A percentile compares a stretch with the other conserved stretches of the same genome.
These are phyloP conservation scores for Hemicordylus capensis DNA, from an alignment of 2,113 vertebrate species.

Conservation along the genomic window DNA sequence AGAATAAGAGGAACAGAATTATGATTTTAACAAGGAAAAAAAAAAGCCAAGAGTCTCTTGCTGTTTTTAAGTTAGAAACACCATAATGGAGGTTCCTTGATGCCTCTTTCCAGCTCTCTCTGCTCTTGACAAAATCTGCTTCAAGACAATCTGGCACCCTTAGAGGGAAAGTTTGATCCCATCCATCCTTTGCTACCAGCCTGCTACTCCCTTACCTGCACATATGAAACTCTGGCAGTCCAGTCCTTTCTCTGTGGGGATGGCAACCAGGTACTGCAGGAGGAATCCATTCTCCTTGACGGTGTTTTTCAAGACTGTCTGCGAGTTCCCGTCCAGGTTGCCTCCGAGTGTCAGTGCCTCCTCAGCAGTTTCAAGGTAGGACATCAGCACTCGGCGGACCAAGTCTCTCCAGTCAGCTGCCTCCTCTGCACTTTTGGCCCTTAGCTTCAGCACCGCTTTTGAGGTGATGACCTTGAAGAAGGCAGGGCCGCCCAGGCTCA, in stretches of 20 bases:
- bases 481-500: constrained; percentile 83
- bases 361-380: constrained; percentile 87
- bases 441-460: constrained; percentile 83
- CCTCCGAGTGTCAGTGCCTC: constrained; percentile 76
- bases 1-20: not conserved
- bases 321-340: constrained; percentile 77
- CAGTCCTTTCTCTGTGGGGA: constrained; percentile 89
- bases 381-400: constrained; percentile 85
- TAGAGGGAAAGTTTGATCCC: not conserved
- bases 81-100: not conserved
- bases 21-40: not conserved
- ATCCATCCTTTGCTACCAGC: not conserved
- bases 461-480: constrained; percentile 92
- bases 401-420: constrained; percentile 85
- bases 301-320: constrained; percentile 70
- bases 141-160: not conserved
- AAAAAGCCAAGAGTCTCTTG: not conserved
- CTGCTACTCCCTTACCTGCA: constrained; percentile 80
- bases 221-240: constrained; percentile 93
- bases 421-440: constrained; percentile 81
- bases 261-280: constrained; percentile 83
- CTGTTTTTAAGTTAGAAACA: not conserved
- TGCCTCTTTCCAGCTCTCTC: not conserved
- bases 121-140: not conserved
- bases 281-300: constrained; percentile 82